A percentile compares a stretch with the other conserved stretches of the same genome.
These are phyloP conservation scores for Andrena bucephala DNA, from an alignment of 2,888 invertebrate genomes.

Conservation along the genomic window DNA sequence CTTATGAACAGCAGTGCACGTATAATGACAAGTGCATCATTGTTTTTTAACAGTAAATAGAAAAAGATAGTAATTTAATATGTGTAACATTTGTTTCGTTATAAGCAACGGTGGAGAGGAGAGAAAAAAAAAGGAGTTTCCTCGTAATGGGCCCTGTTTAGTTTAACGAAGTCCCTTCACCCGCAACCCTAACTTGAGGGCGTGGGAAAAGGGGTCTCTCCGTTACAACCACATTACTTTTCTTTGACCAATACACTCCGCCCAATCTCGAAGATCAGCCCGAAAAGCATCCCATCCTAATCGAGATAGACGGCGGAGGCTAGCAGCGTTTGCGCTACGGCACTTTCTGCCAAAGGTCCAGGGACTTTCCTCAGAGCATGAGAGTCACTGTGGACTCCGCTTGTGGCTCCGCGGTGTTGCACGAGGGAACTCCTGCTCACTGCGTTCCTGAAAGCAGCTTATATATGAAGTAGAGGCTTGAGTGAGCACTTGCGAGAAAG, in stretches of 20 bases:
- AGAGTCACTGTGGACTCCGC: slow-evolving; percentile 76
- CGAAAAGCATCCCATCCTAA: slow-evolving; percentile 65
- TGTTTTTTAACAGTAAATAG: not conserved
- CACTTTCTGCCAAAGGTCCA: slow-evolving; percentile 86
- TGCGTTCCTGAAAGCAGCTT: too few relatives aligned
- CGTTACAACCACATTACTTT: slow-evolving; percentile 74
- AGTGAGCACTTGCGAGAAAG: too few relatives aligned
- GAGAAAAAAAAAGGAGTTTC: slow-evolving; percentile 71
- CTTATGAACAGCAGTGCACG: too few relatives aligned
- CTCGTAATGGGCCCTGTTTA: slow-evolving; percentile 80
- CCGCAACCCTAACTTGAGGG: not conserved
- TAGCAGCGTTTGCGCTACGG: slow-evolving; percentile 83
- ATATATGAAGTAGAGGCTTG: too few relatives aligned
- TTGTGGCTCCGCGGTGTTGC: too few relatives aligned
- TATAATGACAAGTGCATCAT: too few relatives aligned
- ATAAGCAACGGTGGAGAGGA: not conserved
- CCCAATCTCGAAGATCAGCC: slow-evolving; percentile 77
- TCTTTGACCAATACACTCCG: slow-evolving; percentile 81
- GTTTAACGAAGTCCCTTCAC: slow-evolving; percentile 64
- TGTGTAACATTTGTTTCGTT: not conserved
- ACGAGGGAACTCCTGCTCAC: too few relatives aligned
- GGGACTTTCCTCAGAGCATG: slow-evolving; percentile 86
- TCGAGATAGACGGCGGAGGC: slow-evolving; percentile 79
- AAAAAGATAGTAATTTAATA: not conserved
- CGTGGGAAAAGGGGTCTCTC: slow-evolving; percentile 58